Conservation (phyloP, 2,888 invertebrate species). For the Lamproptera curius region DNA sequence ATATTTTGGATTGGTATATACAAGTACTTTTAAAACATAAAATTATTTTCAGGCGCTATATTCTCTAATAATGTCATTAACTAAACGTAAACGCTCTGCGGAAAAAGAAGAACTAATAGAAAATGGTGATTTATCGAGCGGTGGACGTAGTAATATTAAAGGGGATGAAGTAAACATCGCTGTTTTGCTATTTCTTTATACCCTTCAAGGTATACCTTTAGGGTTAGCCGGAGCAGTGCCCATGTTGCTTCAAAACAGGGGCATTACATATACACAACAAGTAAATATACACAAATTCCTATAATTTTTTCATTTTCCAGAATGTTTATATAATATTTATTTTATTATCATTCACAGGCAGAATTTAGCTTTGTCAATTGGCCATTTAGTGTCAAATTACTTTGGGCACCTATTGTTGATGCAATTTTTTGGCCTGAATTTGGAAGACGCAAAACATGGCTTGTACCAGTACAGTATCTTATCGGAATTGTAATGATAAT, state of each 20-base stretch:
- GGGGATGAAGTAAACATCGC: constrained; percentile 90
- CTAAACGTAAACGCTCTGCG: constrained; percentile 57
- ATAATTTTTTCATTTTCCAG: constrained; percentile 11
- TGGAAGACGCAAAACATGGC: constrained; percentile 96
- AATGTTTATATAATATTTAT: background rate
- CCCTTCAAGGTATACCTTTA: constrained; percentile 96
- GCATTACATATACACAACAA: constrained; percentile 96
- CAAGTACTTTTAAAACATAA: constrained; percentile 1
- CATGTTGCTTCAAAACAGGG: constrained; percentile 94
- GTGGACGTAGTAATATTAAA: constrained; percentile 71
- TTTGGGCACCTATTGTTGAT: constrained; percentile 99
- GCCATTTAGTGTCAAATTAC: constrained; percentile 94
- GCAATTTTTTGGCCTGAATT: constrained; percentile 89
- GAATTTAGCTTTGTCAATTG: constrained; percentile 96
- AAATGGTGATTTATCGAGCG: constrained; percentile 52
- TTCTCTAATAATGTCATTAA: constrained; percentile 58
- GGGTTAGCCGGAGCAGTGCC: constrained; percentile 97
- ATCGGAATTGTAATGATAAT: constrained; percentile 94
- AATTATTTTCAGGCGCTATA: constrained; percentile 50
- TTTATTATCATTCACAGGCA: constrained; percentile 75
- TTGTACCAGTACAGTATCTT: constrained; percentile 95
- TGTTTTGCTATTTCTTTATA: constrained; percentile 93
- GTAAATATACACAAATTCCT: too few species aligned
- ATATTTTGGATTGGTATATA: constrained; percentile 39
- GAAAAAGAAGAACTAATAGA: constrained; percentile 65